Evolutionary conservation across 1,140 invertebrate genomes (phyloP).

Genomic region (Lycorma delicatula): DNA sequence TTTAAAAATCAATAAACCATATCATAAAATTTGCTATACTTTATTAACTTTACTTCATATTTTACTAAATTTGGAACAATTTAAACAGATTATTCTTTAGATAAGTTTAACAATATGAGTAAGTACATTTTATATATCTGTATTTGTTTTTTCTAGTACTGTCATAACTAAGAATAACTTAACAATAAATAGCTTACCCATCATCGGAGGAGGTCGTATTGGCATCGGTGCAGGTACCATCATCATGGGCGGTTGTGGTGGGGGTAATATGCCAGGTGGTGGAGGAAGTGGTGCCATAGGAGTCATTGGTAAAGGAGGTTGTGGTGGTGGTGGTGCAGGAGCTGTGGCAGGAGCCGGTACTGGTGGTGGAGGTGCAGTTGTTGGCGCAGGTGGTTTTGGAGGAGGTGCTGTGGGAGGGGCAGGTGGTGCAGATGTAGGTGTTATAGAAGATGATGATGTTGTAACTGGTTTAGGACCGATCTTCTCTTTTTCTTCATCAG

Average conservation of each 20-base stretch:
- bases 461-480: slow-evolving; percentile 70
- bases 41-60: not conserved
- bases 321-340: slow-evolving; percentile 22
- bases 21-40: not conserved
- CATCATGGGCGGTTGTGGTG: slow-evolving; percentile 31
- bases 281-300: slow-evolving; percentile 36
- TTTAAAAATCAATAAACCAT: not conserved
- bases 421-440: slow-evolving; percentile 29
- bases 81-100: too few species aligned
- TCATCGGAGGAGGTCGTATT: not conserved
- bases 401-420: slow-evolving; percentile 34
- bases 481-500: slow-evolving; percentile 90
- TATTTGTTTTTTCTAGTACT: too few species aligned
- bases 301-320: slow-evolving; percentile 18
- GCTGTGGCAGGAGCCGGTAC: not conserved
- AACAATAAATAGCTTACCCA: too few species aligned
- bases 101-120: too few species aligned
- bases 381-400: slow-evolving; percentile 8
- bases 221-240: not conserved
- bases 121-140: too few species aligned
- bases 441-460: slow-evolving; percentile 30
- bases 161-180: too few species aligned
- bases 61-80: too few species aligned
- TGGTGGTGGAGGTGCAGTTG: not conserved
- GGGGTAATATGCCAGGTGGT: slow-evolving; percentile 48